These are phyloP conservation scores for Heliconius charithonia DNA, from an alignment of 2,888 invertebrate species.

Conservation along the genomic window DNA sequence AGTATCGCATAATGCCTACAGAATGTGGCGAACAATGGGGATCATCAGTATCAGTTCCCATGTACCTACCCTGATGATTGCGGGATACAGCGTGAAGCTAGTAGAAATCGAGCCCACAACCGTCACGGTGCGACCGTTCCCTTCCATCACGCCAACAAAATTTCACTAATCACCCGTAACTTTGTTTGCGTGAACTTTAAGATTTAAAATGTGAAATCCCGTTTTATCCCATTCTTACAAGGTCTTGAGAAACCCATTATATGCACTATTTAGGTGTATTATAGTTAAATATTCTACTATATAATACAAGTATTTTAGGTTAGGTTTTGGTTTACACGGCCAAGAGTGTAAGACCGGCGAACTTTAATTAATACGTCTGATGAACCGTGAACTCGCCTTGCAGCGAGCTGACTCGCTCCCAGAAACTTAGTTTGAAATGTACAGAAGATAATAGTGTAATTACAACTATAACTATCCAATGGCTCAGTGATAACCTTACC, in stretches of 20 bases:
- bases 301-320: conserved; percentile 4
- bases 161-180: too few species aligned
- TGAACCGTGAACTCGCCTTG: conserved; percentile 28
- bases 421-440: conserved; percentile 13
- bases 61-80: too few species aligned
- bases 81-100: too few species aligned
- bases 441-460: conserved; percentile 23
- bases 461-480: conserved; percentile 13
- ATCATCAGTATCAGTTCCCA: too few species aligned
- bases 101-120: too few species aligned
- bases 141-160: too few species aligned
- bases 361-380: conserved; percentile 28
- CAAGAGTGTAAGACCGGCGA: conserved; percentile 14
- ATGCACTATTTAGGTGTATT: background rate
- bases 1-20: too few species aligned
- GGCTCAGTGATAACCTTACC: background rate
- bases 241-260: background rate
- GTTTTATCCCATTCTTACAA: too few species aligned
- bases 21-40: too few species aligned
- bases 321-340: background rate
- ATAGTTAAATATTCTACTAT: background rate
- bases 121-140: too few species aligned
- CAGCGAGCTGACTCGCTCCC: conserved; percentile 17
- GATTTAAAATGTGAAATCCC: too few species aligned
- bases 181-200: too few species aligned